A percentile compares a stretch with the other conserved stretches of the same genome.
Evolutionary conservation across 2,888 invertebrate genomes (phyloP).

Genomic region (Allygus modestus): DNA sequence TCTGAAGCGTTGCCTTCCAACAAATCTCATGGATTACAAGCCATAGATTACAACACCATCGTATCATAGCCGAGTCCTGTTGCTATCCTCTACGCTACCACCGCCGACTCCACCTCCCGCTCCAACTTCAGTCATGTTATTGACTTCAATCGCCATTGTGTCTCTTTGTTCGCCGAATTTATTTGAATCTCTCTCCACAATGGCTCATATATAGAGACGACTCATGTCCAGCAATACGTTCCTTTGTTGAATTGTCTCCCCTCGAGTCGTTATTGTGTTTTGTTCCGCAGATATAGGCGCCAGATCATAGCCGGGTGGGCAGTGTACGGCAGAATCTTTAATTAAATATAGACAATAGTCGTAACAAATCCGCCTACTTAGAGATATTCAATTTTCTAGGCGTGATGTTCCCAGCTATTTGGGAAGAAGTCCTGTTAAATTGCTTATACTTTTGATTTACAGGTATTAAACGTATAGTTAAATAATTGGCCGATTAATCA

Average conservation of each 20-base stretch:
- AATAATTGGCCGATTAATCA: too few relatives aligned
- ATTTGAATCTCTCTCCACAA: slow-evolving; percentile 34
- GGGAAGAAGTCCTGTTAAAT: too few relatives aligned
- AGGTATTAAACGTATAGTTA: too few relatives aligned
- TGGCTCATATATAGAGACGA: slow-evolving; percentile 9
- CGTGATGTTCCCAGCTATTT: too few relatives aligned
- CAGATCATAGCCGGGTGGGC: not conserved
- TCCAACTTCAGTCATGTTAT: not conserved
- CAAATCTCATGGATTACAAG: too few relatives aligned
- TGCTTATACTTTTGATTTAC: too few relatives aligned
- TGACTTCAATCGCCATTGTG: slow-evolving; percentile 19
- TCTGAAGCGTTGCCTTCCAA: too few relatives aligned
- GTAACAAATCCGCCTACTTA: too few relatives aligned
- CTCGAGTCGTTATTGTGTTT: not conserved
- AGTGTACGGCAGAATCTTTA: not conserved
- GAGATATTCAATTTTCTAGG: too few relatives aligned
- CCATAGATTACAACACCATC: too few relatives aligned
- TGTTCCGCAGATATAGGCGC: slow-evolving; percentile 6
- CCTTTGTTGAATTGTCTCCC: slow-evolving; percentile 35
- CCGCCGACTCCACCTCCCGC: not conserved
- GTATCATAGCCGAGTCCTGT: too few relatives aligned
- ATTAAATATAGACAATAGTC: not conserved
- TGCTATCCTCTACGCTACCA: not conserved
- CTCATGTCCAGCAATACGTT: slow-evolving; percentile 16
- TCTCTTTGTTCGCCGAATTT: slow-evolving; percentile 33